These are phyloP conservation scores for Cosmorhoe ocellata DNA, from an alignment of 2,888 invertebrate genomes.

Conservation along the genomic window DNA sequence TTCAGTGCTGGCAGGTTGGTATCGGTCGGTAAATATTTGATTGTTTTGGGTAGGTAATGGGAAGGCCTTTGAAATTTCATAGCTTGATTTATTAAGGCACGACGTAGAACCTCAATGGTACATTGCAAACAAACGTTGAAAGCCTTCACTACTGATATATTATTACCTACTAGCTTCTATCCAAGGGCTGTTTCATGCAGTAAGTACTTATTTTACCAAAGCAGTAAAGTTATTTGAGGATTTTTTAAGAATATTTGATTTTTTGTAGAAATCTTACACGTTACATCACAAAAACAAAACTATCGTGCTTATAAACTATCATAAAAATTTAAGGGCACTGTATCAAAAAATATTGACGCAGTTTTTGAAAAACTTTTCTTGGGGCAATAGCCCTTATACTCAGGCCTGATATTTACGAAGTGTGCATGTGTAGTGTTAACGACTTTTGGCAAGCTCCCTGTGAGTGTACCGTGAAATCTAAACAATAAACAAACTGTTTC, in stretches of 20 bases:
- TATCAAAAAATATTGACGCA: background rate
- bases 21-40: conserved; percentile 14
- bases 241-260: too few relatives aligned
- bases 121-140: too few relatives aligned
- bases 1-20: conserved; percentile 15
- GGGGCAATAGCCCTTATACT: conserved; percentile 31
- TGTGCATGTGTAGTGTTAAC: conserved; percentile 68
- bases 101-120: background rate
- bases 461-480: conserved; percentile 53
- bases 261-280: too few relatives aligned
- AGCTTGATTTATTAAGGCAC: background rate
- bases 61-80: background rate
- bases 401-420: conserved; percentile 59
- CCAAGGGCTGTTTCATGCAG: too few relatives aligned
- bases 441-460: conserved; percentile 66
- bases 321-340: too few relatives aligned
- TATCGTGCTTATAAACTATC: too few relatives aligned
- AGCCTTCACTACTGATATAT: too few relatives aligned
- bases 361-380: conserved; percentile 10
- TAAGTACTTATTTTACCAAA: too few relatives aligned
- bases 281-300: too few relatives aligned
- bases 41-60: background rate
- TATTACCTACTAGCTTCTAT: too few relatives aligned
- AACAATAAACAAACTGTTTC: conserved; percentile 71
- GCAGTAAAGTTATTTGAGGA: too few relatives aligned